phyloP scores from a whole-genome alignment of 2,888 invertebrate species.

The Meta bourneti region DNA sequence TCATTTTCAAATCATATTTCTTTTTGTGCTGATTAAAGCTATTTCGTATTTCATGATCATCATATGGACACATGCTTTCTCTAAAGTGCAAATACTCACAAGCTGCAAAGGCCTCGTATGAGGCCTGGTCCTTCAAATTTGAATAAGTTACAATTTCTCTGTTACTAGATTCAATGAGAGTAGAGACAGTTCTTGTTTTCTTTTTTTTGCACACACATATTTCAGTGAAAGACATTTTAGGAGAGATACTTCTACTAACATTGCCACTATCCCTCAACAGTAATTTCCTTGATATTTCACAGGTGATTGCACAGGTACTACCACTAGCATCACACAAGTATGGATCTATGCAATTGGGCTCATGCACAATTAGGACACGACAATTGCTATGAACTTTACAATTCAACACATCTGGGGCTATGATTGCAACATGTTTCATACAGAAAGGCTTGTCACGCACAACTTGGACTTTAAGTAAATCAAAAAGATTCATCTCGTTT shows the following conservation, averaged over 20 bases:
- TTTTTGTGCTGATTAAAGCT: conserved; percentile 16
- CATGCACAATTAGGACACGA: conserved; percentile 27
- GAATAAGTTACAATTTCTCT: conserved; percentile 35
- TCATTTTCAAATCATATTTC: conserved; percentile 25
- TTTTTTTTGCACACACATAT: conserved; percentile 27
- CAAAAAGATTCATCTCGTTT: conserved; percentile 36
- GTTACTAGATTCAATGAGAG: conserved; percentile 4
- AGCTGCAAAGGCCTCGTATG: background rate
- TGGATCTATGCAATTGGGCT: conserved; percentile 30
- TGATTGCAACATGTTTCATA: conserved; percentile 1
- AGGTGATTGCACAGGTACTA: conserved; percentile 15
- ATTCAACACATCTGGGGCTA: background rate
- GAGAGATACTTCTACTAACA: too few relatives aligned
- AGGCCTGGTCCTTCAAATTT: background rate
- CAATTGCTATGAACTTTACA: conserved; percentile 50
- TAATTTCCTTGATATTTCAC: conserved; percentile 25
- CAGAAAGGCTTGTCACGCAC: background rate
- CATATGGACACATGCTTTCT: background rate
- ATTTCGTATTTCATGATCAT: conserved; percentile 23
- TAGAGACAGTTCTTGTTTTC: conserved; percentile 33
- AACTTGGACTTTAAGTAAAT: background rate
- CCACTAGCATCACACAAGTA: conserved; percentile 45
- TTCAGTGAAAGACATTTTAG: background rate
- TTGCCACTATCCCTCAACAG: background rate
- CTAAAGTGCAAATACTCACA: background rate